Conservation (phyloP, 2,888 invertebrate genomes). For the Opisthograptis luteolata region DNA sequence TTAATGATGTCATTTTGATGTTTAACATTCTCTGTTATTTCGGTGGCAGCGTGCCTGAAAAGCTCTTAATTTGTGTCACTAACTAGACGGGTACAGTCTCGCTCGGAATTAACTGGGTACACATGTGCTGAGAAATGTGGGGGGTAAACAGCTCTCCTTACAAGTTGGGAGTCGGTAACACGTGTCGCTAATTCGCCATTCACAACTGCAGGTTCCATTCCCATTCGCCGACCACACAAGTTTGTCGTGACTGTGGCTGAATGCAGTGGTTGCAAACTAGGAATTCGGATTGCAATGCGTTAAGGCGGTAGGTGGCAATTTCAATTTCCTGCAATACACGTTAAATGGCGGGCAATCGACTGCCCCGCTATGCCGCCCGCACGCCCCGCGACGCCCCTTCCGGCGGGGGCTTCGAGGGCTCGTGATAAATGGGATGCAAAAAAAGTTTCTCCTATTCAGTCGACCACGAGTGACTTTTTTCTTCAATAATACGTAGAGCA, state of each 20-base stretch:
- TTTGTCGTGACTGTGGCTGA: constrained; percentile 54
- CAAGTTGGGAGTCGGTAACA: constrained; percentile 33
- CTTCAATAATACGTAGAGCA: constrained; percentile 34
- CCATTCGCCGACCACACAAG: constrained; percentile 39
- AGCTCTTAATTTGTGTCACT: constrained; percentile 34
- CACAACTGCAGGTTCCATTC: constrained; percentile 31
- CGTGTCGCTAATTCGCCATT: constrained; percentile 41
- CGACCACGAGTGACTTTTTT: constrained; percentile 37
- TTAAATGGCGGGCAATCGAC: constrained; percentile 60
- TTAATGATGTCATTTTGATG: constrained; percentile 30
- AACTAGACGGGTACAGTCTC: constrained; percentile 29
- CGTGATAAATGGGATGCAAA: constrained; percentile 44
- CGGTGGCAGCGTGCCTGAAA: constrained; percentile 14
- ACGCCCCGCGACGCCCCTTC: constrained; percentile 40
- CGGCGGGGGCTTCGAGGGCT: constrained; percentile 36
- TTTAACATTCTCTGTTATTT: constrained; percentile 18
- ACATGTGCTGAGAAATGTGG: constrained; percentile 35
- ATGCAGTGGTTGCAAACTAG: constrained; percentile 44
- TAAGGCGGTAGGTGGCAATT: constrained; percentile 28
- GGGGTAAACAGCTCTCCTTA: constrained; percentile 25
- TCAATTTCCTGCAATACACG: constrained; percentile 70
- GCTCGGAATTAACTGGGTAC: constrained; percentile 31
- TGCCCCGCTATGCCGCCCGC: constrained; percentile 35
- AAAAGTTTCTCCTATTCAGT: constrained; percentile 38
- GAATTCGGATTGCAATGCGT: constrained; percentile 43